A percentile compares a stretch with the other conserved stretches of the same genome.
Conservation (phyloP, 1,140 invertebrate genomes). For the Trichonephila clavipes region DNA sequence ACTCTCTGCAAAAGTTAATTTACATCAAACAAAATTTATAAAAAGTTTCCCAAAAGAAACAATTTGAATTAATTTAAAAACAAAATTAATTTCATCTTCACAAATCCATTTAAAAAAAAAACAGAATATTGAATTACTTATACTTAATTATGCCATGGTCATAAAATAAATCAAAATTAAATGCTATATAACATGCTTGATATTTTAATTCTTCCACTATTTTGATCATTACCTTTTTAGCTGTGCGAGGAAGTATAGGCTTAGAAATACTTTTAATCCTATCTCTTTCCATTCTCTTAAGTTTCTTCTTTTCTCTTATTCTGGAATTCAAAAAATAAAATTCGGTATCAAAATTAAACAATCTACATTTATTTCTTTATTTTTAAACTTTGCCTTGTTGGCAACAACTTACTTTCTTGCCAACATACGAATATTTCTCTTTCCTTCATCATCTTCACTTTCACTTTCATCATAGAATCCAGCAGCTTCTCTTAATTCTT, state of each 20-base stretch:
- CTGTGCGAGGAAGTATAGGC: slow-evolving; percentile 90
- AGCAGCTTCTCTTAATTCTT: slow-evolving; percentile 90
- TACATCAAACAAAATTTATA: background rate
- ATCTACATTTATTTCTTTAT: background rate
- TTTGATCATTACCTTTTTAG: slow-evolving; percentile 82
- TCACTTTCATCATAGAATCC: slow-evolving; percentile 94
- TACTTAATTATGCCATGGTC: too few relatives aligned
- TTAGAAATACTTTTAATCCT: slow-evolving; percentile 89
- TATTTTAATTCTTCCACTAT: too few relatives aligned
- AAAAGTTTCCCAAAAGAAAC: too few relatives aligned
- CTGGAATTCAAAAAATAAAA: slow-evolving; percentile 80
- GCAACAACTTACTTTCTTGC: slow-evolving; percentile 84
- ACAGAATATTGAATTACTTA: background rate
- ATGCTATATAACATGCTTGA: too few relatives aligned
- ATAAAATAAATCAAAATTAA: too few relatives aligned
- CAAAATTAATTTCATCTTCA: too few relatives aligned
- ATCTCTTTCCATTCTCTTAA: slow-evolving; percentile 83
- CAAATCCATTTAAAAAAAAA: background rate
- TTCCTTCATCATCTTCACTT: slow-evolving; percentile 93
- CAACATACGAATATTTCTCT: slow-evolving; percentile 90
- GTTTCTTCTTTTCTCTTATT: slow-evolving; percentile 93
- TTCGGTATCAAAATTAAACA: too few relatives aligned
- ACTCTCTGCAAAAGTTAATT: slow-evolving; percentile 82
- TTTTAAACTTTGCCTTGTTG: background rate
- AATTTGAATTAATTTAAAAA: too few relatives aligned